A percentile compares a stretch with the other conserved stretches of the same genome.
Evolutionary conservation across 2,113 vertebrate genomes (phyloP).

Genomic region (Helogale parvula): DNA sequence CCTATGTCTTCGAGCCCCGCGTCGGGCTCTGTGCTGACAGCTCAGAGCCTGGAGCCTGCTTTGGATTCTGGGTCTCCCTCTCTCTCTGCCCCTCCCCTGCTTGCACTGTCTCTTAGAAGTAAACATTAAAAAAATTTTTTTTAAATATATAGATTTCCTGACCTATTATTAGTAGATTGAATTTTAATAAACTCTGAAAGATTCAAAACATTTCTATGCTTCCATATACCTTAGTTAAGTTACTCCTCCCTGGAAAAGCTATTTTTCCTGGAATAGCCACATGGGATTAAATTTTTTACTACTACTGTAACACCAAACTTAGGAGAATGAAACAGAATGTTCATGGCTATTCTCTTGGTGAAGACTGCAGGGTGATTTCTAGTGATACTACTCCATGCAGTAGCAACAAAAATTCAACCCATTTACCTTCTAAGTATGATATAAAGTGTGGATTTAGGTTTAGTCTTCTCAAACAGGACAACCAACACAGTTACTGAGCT

Average conservation of each 20-base stretch:
- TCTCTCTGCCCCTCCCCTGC: too few relatives aligned
- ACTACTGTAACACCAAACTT: neutral
- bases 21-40: too few relatives aligned
- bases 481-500: neutral
- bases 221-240: neutral
- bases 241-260: neutral
- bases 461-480: conserved; percentile 36
- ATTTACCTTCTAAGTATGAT: neutral
- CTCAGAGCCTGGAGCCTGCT: too few relatives aligned
- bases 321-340: neutral
- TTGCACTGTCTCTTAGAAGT: too few relatives aligned
- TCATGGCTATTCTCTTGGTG: neutral
- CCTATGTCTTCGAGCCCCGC: too few relatives aligned
- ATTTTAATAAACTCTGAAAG: conserved; percentile 49
- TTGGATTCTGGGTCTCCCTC: too few relatives aligned
- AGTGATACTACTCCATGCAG: neutral
- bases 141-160: neutral
- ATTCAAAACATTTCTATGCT: conserved; percentile 7
- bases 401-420: conserved; percentile 4
- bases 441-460: neutral
- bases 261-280: conserved; percentile 15
- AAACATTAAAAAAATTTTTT: neutral
- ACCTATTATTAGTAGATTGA: neutral
- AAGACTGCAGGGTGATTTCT: conserved; percentile 9
- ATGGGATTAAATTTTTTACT: neutral